These are phyloP conservation scores for Dicaeum eximium DNA, from an alignment of 2,113 vertebrate genomes.

Conservation along the genomic window DNA sequence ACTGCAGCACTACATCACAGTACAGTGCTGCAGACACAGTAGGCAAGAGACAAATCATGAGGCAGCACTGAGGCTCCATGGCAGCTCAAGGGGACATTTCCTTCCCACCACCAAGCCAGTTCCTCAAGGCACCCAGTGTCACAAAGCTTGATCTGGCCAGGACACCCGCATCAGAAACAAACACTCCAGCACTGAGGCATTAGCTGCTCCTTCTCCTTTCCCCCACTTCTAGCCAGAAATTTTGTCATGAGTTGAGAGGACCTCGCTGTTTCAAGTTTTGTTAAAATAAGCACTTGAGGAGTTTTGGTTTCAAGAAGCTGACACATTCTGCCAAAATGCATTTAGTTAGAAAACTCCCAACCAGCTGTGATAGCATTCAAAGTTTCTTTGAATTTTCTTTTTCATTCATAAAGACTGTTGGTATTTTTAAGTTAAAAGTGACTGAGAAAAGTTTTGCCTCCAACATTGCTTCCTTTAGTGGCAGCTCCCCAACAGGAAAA, in stretches of 20 bases:
- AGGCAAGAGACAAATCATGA: background rate
- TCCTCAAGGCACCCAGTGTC: background rate
- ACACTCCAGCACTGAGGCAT: background rate
- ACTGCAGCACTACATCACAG: background rate
- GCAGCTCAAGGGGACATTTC: background rate
- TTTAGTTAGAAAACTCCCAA: background rate
- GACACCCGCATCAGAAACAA: background rate
- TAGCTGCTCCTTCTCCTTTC: background rate
- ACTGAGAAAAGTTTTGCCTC: background rate
- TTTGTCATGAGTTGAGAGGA: background rate
- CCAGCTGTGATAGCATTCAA: background rate
- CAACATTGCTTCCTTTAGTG: background rate
- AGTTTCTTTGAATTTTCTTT: background rate
- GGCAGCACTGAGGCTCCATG: background rate
- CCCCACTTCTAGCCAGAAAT: background rate
- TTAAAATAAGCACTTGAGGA: background rate
- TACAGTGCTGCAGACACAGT: accelerated
- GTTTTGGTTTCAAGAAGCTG: background rate
- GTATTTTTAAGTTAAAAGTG: background rate
- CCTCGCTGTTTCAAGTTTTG: background rate
- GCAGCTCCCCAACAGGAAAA: background rate
- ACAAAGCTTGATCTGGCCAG: background rate
- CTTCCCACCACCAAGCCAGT: background rate
- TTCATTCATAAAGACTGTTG: background rate
- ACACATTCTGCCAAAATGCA: background rate